Evolutionary conservation across 2,113 vertebrate genomes (phyloP), one percentile per base, ranked within the genome.

Genomic region (Tragulus kanchil): DNA sequence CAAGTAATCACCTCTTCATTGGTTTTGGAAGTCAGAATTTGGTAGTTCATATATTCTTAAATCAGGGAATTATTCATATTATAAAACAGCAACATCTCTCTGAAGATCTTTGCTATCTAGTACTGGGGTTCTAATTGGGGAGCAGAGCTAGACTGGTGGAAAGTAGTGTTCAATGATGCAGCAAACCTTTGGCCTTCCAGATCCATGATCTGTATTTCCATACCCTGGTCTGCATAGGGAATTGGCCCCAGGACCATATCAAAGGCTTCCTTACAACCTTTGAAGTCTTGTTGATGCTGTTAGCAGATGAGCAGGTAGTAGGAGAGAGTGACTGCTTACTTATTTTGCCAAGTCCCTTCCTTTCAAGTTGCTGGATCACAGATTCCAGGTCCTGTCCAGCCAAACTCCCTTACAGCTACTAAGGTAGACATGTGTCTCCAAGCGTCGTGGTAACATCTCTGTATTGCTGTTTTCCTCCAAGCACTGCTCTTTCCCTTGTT

Each of bases 21-120:
- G 36, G 36, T 75, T 81, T 1, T 94, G 15, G 26, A 92, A 84
- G 15, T 91, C 71, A 96, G 52, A 93, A 73, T 86, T 58, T 82
- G 36, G 26, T 21, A 61, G 26, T 10, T 71, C n/a, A 48, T 31
- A 25, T 79, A 79, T 88, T 86, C 56, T 93, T 87, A 94, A 96
- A 81, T 84, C 42, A 77, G 15, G 50, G 10, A 83, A 54, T 90
- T 73, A 78, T 8, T 36, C 31, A 64, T 2, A 28, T 82, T 28
- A 25, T 79, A 14, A 50, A 85, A 67, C 13, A 84, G 3, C 48
- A 69, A 45, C 6, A 31, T 91, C 86, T 94, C 28, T 48, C 58
- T 64, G 15, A 62, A 71, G 31, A 77, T 82, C 36, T 6, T 25
- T 48, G 62, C 59, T 48, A 82, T 42, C 23, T 90, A 62, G 52